Evolutionary conservation across 2,888 invertebrate species (phyloP), one percentile per base, ranked within the genome.

Genomic region (Abrostola tripartita): DNA sequence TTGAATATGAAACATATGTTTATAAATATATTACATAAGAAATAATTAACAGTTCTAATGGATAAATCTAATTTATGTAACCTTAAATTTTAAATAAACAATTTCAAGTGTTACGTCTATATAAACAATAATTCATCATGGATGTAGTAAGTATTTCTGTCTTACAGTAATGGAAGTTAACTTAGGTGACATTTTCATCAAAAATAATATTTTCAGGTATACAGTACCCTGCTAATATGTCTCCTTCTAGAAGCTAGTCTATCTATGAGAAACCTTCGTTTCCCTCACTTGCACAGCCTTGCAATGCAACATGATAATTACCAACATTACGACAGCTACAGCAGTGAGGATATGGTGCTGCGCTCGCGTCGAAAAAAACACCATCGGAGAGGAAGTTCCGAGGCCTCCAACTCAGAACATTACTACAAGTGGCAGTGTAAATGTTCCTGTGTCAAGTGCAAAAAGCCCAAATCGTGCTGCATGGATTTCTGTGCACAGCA

Each of bases 391-490:
- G 50, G 40, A 24, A 24, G 11, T 10, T 24, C 49, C 9, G 71
- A 75, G 4, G 57, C 40, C 24, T 71, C 76, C 7, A 54, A 74
- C 5, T 24, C 57, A 14, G 36, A 54, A 12, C 52, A 56, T 4
- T 37, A 55, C 0, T 54, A 52, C 42, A 71, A 57, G 11, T 37
- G n/a, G 42, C 37, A 37, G n/a, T 72, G 71, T 41, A 55, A 71
- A 37, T 72, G 71, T 7, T 76, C 54, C 41, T 72, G 71, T 10
- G 12, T 1, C 24, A 55, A 47, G 24, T 72, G 71, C 41, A 38
- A 12, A 8, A 71, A 75, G 12, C 35, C 50, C 5, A 71, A 63
- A 5, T 5, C 14, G 4, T 72, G 72, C 50, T 72, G 72, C 14
- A 12, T 40, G 8, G 56, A 61, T 0, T 72, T 58, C 56, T 72